A percentile compares a stretch with the other conserved stretches of the same genome.
Evolutionary conservation across 2,888 invertebrate species (phyloP).

Genomic region (Chaitophorus viminalis): DNA sequence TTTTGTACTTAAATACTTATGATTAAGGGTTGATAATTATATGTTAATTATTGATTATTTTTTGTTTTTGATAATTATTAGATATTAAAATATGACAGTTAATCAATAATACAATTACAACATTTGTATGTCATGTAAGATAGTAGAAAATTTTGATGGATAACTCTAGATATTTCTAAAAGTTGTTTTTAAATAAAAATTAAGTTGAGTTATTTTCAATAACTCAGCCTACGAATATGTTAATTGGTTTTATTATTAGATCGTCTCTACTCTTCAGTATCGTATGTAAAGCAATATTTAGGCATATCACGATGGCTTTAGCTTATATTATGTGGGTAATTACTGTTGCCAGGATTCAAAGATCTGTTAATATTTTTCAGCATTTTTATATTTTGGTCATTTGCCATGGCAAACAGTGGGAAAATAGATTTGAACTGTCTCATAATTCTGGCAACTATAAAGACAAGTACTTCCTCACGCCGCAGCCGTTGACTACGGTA

Average conservation of each 20-base stretch:
- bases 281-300: conserved; percentile 43
- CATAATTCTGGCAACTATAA: conserved; percentile 61
- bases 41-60: too few relatives aligned
- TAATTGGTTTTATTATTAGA: conserved; percentile 49
- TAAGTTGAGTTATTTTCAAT: not conserved
- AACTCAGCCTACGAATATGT: not conserved
- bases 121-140: too few relatives aligned
- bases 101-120: too few relatives aligned
- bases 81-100: too few relatives aligned
- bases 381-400: conserved; percentile 59
- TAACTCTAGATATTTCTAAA: not conserved
- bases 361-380: conserved; percentile 61
- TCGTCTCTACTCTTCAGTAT: conserved; percentile 26
- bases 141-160: not conserved
- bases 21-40: too few relatives aligned
- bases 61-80: too few relatives aligned
- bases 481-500: conserved; percentile 48
- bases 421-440: conserved; percentile 62
- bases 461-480: conserved; percentile 57
- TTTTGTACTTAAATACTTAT: too few relatives aligned
- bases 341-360: conserved; percentile 52
- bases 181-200: not conserved
- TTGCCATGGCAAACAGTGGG: conserved; percentile 61
- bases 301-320: conserved; percentile 8
- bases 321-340: conserved; percentile 44